These are phyloP conservation scores for Clarias fuscus DNA, from an alignment of 2,797 vertebrate species.

Conservation along the genomic window DNA sequence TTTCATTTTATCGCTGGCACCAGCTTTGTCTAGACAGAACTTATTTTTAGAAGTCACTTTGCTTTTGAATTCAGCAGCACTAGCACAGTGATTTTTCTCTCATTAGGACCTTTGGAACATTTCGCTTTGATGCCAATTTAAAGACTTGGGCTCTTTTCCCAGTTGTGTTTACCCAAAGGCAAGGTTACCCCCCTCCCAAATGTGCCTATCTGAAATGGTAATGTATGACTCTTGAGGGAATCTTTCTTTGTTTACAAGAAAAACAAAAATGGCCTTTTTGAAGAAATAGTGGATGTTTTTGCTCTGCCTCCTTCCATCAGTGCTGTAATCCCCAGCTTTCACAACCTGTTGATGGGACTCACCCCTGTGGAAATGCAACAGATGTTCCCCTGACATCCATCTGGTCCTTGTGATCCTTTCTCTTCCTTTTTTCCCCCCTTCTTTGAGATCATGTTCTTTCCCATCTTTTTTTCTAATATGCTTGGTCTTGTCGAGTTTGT, in stretches of 20 bases:
- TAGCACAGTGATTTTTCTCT: constrained; percentile 38
- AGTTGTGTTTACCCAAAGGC: constrained; percentile 55
- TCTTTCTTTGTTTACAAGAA: constrained; percentile 72
- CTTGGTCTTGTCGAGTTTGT: constrained; percentile 31
- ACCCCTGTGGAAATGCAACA: constrained; percentile 70
- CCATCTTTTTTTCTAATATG: constrained; percentile 43
- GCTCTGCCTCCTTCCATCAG: constrained; percentile 57
- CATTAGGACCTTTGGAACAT: constrained; percentile 43
- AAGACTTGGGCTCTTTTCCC: constrained; percentile 49
- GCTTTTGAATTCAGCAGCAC: constrained; percentile 49
- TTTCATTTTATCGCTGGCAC: constrained; percentile 55
- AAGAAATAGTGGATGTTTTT: constrained; percentile 67
- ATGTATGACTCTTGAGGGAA: constrained; percentile 65
- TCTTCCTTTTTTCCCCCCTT: constrained; percentile 28
- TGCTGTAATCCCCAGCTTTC: constrained; percentile 50
- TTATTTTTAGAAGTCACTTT: constrained; percentile 57
- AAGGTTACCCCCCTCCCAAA: constrained; percentile 48
- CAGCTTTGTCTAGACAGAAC: constrained; percentile 58
- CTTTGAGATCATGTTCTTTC: constrained; percentile 28
- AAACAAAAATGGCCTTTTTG: constrained; percentile 74
- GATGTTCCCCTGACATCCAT: constrained; percentile 78
- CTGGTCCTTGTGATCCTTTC: constrained; percentile 65
- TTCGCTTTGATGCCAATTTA: constrained; percentile 47
- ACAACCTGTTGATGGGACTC: constrained; percentile 57
- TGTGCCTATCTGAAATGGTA: constrained; percentile 69